Evolutionary conservation across 2,797 vertebrate species (phyloP), one percentile per base, ranked within the genome.

Genomic region (Prionace glauca): DNA sequence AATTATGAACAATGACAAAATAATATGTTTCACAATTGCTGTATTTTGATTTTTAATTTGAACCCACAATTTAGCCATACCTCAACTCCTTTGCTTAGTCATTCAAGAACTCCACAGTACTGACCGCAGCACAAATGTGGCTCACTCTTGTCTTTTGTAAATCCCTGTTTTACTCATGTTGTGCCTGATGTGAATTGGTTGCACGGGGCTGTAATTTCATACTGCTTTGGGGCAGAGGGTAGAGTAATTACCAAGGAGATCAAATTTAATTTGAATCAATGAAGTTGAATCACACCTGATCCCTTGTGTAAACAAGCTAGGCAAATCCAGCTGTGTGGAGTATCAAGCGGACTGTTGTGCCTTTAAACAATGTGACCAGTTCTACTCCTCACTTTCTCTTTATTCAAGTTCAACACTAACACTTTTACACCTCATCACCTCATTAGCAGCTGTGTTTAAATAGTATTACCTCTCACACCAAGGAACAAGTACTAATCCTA

Each of bases 191-290:
- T 95, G 71, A 95, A 95, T 95, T 74, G 93, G 45, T 77, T 95
- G 18, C 41, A 50, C 10, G 14, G 93, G 71, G 77, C 12, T 77
- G 71, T 95, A 74, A 74, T 77, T 56, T 72, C 29, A 77, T 56
- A 94, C 69, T 32, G 45, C 71, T 74, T 32, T 56, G 50, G 71
- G 71, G 4, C 71, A 95, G 93, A 95, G 93, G 93, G 50, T 41
- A 94, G 45, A 32, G 71, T 56, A 56, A 95, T 77, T 95, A 74
- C 45, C 71, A 95, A 95, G 41, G 93, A 95, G 71, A 95, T 77
- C 71, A 95, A 74, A 95, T 56, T 95, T 77, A 95, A 95, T 74
- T 77, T 95, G 93, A 95, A 95, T 95, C 69, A 94, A 94, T 45
- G 71, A 94, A 74, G 41, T 95, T 32, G 26, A 95, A 32, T 95